Conservation (phyloP, 2,113 vertebrate species). For the Phainopepla nitens region DNA sequence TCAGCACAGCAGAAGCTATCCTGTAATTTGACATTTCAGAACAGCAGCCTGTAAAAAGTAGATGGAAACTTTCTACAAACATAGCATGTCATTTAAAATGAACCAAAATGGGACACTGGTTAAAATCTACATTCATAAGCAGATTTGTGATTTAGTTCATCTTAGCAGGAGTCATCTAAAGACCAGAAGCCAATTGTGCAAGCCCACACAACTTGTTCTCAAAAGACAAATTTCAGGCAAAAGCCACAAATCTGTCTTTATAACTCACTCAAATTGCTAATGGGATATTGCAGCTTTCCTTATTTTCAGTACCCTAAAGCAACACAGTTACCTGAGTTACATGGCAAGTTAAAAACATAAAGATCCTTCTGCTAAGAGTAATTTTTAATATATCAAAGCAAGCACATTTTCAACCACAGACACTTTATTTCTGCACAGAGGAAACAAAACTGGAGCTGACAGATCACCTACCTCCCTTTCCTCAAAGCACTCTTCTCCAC, state of each 20-base stretch:
- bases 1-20: background rate
- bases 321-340: slow-evolving; percentile 18
- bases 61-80: background rate
- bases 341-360: background rate
- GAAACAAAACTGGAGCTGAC: background rate
- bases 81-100: background rate
- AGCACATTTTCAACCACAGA: background rate
- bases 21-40: background rate
- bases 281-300: background rate
- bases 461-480: background rate
- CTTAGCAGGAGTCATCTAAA: background rate
- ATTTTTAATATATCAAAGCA: slow-evolving; percentile 44
- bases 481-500: background rate
- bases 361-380: background rate
- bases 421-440: background rate
- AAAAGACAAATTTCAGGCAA: slow-evolving; percentile 29
- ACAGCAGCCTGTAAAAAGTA: background rate
- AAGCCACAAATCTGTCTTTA: background rate
- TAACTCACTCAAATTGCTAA: slow-evolving; percentile 30
- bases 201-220: slow-evolving; percentile 43
- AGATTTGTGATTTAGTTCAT: background rate
- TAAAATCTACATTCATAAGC: background rate
- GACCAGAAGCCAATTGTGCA: slow-evolving; percentile 12
- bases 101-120: background rate
- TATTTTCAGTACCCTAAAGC: slow-evolving; percentile 46